A percentile compares a stretch with the other conserved stretches of the same genome.
These are phyloP conservation scores for Hybos culiciformis DNA, from an alignment of 2,888 invertebrate species.

Conservation along the genomic window DNA sequence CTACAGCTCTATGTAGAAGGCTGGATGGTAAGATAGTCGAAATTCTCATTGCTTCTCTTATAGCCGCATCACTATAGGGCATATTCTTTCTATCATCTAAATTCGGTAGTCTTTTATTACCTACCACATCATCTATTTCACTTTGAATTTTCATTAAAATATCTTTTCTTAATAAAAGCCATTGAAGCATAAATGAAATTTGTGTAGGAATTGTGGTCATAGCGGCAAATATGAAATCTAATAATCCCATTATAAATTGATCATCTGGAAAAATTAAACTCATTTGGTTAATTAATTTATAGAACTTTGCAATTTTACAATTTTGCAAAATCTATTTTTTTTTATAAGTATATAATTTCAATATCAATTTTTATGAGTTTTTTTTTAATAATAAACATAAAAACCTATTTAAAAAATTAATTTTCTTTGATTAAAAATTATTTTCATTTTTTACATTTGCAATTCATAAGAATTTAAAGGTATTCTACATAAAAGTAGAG, in stretches of 20 bases:
- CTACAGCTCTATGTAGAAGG: slow-evolving; percentile 41
- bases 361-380: no score
- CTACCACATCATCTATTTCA: slow-evolving; percentile 50
- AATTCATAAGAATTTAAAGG: no score
- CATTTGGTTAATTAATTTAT: no score
- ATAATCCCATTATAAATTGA: slow-evolving; percentile 43
- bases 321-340: no score
- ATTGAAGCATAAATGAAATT: slow-evolving; percentile 41
- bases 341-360: no score
- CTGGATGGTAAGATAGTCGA: slow-evolving; percentile 48
- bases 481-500: no score
- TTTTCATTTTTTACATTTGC: slow-evolving; percentile 32
- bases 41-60: slow-evolving; percentile 45
- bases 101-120: slow-evolving; percentile 42
- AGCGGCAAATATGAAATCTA: slow-evolving; percentile 49
- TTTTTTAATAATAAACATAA: no score
- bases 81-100: slow-evolving; percentile 45
- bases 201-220: slow-evolving; percentile 39
- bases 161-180: slow-evolving; percentile 42
- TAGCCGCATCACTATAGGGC: slow-evolving; percentile 47
- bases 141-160: slow-evolving; percentile 43
- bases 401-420: no score
- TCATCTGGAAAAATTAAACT: no score
- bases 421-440: no score
- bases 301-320: no score